phyloP scores from a whole-genome alignment of 2,888 invertebrate genomes.

The Pimpla rufipes region DNA sequence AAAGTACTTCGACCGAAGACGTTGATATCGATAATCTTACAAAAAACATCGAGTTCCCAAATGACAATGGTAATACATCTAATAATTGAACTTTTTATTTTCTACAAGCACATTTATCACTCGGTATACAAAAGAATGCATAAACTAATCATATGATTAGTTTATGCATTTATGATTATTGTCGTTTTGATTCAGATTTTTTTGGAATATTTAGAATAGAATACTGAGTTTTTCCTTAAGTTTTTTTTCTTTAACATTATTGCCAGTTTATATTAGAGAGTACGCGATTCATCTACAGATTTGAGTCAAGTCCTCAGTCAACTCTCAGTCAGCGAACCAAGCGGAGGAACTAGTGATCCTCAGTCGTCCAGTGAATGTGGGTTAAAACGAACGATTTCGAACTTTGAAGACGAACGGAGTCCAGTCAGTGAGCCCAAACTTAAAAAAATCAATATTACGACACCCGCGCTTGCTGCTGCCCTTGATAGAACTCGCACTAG shows the following conservation, averaged over 20 bases:
- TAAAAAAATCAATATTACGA: slow-evolving; percentile 32
- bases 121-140: slow-evolving; percentile 7
- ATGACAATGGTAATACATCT: slow-evolving; percentile 5
- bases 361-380: not conserved
- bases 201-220: no score
- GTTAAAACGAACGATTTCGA: not conserved
- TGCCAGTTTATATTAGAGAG: no score
- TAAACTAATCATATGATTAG: not conserved
- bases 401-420: not conserved
- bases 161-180: no score
- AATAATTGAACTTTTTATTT: not conserved
- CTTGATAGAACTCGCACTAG: slow-evolving; percentile 41
- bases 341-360: not conserved
- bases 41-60: not conserved
- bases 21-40: not conserved
- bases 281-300: no score
- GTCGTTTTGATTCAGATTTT: no score
- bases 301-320: no score
- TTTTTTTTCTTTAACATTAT: no score
- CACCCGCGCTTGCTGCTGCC: slow-evolving; percentile 16
- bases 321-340: not conserved
- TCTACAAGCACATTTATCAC: slow-evolving; percentile 14
- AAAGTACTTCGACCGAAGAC: slow-evolving; percentile 6
- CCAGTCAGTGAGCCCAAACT: not conserved
- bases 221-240: no score